Base-by-base conservation (phyloP, 1,140 invertebrate genomes). In the Sycophila sp. region DNA sequence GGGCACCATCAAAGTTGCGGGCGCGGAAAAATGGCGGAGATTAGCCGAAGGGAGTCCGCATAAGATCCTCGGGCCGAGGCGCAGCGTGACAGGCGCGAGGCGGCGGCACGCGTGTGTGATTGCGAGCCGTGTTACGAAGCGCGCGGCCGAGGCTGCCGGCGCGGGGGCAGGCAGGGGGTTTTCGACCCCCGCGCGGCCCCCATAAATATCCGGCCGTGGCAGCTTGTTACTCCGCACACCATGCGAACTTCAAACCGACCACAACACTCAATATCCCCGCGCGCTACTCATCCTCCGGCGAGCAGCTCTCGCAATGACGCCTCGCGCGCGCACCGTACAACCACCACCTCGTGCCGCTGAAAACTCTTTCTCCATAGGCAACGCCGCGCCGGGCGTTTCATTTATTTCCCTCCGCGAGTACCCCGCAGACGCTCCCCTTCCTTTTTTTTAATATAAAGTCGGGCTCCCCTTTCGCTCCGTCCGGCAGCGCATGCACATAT, bases 171-270 rank as follows among this genome's bases (percentile, higher is more conserved):
- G n/a, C n/a, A 72, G 71, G 69, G 72, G 51, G 59, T 65, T 71
- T 77, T 75, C 79, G 81, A 83, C 83, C 83, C 78, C 73, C 77
- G 70, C n/a, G 68, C 73, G 78, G 75, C 78, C 77, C 78, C 78
- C 79, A 82, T 85, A 85, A 85, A 85, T 84, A 83, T 85, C 75
- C 75, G 69, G 68, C 73, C 72, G 74, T 85, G 84, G 79, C 83
- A 84, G 84, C 82, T 85, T 83, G 84, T 85, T 84, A 85, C 80
- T 78, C 79, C 73, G 76, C 73, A 70, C 78, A 63, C 71, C 75
- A 77, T 75, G 71, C 77, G 72, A 80, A 80, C 81, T 80, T 83
- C 77, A 76, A 81, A 80, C 78, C 77, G 71, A 83, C 77, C 80
- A 78, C 80, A 79, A 79, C 76, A 79, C 76, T 79, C 83, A 75